These are phyloP conservation scores for Platorchestia sp. DNA, from an alignment of 1,140 invertebrate species.

Conservation along the genomic window DNA sequence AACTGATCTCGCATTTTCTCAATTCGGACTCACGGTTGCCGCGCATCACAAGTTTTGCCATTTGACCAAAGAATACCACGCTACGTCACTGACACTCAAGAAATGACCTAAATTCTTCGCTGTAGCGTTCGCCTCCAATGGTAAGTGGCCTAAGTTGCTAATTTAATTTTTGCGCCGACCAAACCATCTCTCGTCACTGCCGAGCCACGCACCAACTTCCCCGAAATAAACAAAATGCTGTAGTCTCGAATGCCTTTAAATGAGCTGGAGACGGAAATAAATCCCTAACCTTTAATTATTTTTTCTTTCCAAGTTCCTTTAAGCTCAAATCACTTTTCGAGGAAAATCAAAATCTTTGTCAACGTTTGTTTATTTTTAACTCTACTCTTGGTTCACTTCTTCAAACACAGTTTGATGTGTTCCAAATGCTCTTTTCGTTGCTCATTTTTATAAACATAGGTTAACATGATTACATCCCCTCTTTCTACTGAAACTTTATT, in stretches of 20 bases:
- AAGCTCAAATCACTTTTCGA: neutral
- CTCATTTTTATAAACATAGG: too few relatives aligned
- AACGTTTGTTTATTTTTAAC: too few relatives aligned
- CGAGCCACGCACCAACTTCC: neutral
- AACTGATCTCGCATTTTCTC: neutral
- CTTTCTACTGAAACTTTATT: too few relatives aligned
- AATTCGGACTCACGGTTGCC: neutral
- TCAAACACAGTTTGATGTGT: neutral
- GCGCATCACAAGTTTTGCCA: conserved; percentile 13
- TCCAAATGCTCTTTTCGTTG: too few relatives aligned
- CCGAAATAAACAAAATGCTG: neutral
- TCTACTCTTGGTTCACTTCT: neutral
- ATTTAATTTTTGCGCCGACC: conserved; percentile 20
- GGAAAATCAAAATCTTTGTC: neutral
- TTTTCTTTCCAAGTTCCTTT: neutral
- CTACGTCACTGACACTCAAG: conserved; percentile 24
- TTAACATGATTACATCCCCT: too few relatives aligned
- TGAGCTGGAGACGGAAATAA: neutral
- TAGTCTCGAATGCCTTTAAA: neutral
- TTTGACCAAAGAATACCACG: neutral
- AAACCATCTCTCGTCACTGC: conserved; percentile 17
- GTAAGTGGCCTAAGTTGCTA: conserved; percentile 8
- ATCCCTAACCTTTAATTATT: neutral
- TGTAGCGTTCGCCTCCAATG: neutral
- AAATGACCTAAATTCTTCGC: conserved; percentile 9